Percentiles rank a stretch among this genome's conserved stretches.
Conservation (phyloP, 1,140 invertebrate genomes). For the Heliconius eleuchia region DNA sequence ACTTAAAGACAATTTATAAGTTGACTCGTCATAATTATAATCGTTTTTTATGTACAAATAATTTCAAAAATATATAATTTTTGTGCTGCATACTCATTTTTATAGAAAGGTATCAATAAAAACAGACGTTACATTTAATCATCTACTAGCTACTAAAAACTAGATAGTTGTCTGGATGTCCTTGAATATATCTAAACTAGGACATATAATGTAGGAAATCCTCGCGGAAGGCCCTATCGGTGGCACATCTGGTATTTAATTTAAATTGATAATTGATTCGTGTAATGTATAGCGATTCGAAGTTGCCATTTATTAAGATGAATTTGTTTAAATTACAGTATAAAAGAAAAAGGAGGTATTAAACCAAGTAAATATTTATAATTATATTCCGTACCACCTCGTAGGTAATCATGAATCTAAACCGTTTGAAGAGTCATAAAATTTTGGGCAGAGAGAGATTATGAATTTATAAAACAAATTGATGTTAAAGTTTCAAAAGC, state of each 20-base stretch:
- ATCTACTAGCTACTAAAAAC: neutral
- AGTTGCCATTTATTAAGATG: neutral
- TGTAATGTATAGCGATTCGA: neutral
- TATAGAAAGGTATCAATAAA: slow-evolving; percentile 7
- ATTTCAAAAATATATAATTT: no score
- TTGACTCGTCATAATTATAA: no score
- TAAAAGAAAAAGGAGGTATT: neutral
- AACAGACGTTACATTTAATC: neutral
- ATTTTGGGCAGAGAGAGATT: neutral
- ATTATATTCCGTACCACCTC: neutral
- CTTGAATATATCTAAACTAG: slow-evolving; percentile 32
- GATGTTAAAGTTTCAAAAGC: neutral
- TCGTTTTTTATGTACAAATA: no score
- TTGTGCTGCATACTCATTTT: neutral
- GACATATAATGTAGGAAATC: slow-evolving; percentile 35
- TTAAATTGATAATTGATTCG: slow-evolving; percentile 22
- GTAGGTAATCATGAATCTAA: neutral
- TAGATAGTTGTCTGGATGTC: slow-evolving; percentile 22
- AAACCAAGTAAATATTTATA: neutral
- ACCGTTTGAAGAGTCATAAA: neutral
- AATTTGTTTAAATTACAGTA: neutral
- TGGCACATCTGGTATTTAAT: slow-evolving; percentile 31
- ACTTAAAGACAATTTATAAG: no score
- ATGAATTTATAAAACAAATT: neutral
- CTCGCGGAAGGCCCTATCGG: slow-evolving; percentile 33